Percentiles rank a stretch among this genome's conserved stretches.
Evolutionary conservation across 2,797 vertebrate species (phyloP).

Genomic region (Garrulus glandarius): DNA sequence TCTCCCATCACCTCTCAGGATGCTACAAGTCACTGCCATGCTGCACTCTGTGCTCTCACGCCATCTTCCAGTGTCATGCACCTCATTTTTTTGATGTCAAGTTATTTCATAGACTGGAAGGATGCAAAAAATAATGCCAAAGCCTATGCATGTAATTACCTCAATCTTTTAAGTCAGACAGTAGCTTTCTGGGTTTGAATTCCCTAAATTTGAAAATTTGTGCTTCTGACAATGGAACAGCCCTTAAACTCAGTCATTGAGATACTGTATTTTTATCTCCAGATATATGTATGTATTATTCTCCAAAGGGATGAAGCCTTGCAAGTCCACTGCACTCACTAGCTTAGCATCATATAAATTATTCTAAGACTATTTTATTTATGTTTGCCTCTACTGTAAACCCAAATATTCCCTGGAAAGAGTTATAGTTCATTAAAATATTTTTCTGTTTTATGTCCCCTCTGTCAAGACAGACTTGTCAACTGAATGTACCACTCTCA

Average conservation of each 20-base stretch:
- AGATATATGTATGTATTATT: background rate
- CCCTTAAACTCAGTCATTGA: background rate
- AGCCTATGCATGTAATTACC: background rate
- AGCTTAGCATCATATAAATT: background rate
- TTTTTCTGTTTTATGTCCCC: background rate
- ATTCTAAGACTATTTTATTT: background rate
- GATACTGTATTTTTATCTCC: background rate
- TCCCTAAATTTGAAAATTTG: background rate
- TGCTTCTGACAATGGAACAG: background rate
- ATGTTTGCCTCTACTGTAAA: background rate
- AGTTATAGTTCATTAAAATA: background rate
- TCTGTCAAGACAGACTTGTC: slow-evolving; percentile 27
- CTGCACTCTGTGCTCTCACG: background rate
- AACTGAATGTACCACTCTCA: background rate
- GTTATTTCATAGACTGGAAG: background rate
- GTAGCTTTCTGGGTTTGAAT: background rate
- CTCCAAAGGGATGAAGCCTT: background rate
- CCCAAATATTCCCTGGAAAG: background rate
- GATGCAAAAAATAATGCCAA: background rate
- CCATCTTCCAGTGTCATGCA: background rate
- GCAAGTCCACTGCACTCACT: background rate
- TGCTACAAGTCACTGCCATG: background rate
- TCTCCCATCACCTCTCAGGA: background rate
- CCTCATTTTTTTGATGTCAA: fast-evolving
- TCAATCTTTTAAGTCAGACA: background rate